Base-by-base conservation (phyloP, 2,113 vertebrate species). In the Sorex fumeus region DNA sequence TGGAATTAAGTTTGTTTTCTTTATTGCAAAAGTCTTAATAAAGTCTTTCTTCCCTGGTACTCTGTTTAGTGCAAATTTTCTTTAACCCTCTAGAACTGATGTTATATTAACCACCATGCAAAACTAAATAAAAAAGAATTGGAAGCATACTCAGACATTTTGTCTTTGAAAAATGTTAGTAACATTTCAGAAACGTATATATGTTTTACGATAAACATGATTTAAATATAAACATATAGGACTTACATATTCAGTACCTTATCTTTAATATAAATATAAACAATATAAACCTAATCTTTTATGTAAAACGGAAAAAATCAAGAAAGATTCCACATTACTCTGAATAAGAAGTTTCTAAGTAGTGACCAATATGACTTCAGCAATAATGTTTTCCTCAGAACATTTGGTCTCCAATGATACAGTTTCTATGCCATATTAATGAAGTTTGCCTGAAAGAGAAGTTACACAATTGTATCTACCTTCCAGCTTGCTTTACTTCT, bases 401-500 rank as follows among this genome's bases (percentile, higher is more conserved):
- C 85, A 50, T 47, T 3, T n/a, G 36, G 4, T 72, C 32, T 53
- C 27, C n/a, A 23, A 9, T 27, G 4, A 47, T 30, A 36, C 15
- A 40, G 6, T 74, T 78, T 78, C 80, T 50, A 62, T 9, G n/a
- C 43, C 32, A 0, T 60, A 18, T 43, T 77, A 66, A 57, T 47
- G 5, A 82, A 64, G 5, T 36, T 69, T 82, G 10, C 9, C 25
- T 71, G 69, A 72, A 53, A 93, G 7, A 40, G 7, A 13, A n/a
- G 57, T 74, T 30, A 77, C 8, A 92, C 71, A 79, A 50, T 21
- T 85, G 47, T 60, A 67, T 84, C 0, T n/a, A 69, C 21, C 84
- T 28, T 77, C 60, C 43, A 50, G 43, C 78, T 92, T 66, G 27
- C 36, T 85, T 82, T 90, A 32, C 10, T 80, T 45, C 60, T 16